Evolutionary conservation across 2,888 invertebrate genomes (phyloP).

Genomic region (Gisinianus flammeolus): DNA sequence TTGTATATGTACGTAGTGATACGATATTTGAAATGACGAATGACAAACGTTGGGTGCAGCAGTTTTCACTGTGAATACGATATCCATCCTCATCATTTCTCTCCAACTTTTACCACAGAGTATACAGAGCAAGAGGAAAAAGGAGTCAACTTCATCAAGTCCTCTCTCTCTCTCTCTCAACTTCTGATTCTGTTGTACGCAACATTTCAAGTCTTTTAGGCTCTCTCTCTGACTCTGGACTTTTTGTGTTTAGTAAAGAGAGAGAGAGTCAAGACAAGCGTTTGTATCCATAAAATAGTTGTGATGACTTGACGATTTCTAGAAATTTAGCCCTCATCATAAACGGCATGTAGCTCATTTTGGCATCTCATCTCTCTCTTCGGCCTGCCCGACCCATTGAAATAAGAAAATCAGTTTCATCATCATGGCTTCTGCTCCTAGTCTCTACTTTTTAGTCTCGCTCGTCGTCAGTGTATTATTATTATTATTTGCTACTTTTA

Average conservation of each 20-base stretch:
- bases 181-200: not conserved
- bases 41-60: too few relatives aligned
- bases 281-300: constrained; percentile 13
- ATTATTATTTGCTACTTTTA: constrained; percentile 24
- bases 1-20: too few relatives aligned
- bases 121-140: too few relatives aligned
- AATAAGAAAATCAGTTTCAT: constrained; percentile 38
- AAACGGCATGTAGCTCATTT: constrained; percentile 39
- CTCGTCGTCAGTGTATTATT: not conserved
- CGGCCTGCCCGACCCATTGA: constrained; percentile 31
- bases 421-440: constrained; percentile 34
- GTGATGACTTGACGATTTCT: constrained; percentile 29
- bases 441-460: not conserved
- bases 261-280: not conserved
- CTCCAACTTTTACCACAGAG: too few relatives aligned
- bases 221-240: too few relatives aligned
- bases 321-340: constrained; percentile 27
- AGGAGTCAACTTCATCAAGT: too few relatives aligned
- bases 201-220: not conserved
- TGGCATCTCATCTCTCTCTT: constrained; percentile 43
- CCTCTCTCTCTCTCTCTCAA: not conserved
- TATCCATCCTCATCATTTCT: too few relatives aligned
- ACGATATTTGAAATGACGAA: too few relatives aligned
- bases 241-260: too few relatives aligned
- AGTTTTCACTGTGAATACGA: too few relatives aligned